Conservation (phyloP, 2,113 vertebrate species). For the Chrysochloris asiatica region DNA sequence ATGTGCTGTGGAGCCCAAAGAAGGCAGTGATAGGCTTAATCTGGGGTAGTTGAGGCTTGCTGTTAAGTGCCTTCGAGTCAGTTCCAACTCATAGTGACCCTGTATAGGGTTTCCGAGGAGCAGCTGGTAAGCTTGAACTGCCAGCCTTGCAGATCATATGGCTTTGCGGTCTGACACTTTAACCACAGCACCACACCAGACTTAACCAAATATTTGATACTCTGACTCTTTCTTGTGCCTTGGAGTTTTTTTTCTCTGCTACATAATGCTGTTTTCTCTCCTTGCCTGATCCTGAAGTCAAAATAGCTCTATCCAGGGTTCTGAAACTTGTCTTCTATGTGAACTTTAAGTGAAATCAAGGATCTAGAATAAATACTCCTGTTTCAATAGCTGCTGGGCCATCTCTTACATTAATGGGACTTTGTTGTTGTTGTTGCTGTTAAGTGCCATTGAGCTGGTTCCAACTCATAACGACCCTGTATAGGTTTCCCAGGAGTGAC, state of each 20-base stretch:
- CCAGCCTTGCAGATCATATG: too few species aligned
- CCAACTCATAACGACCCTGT: too few species aligned
- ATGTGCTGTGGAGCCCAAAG: neutral
- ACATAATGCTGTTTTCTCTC: neutral
- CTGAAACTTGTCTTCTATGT: neutral
- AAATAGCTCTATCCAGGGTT: neutral
- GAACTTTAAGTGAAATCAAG: neutral
- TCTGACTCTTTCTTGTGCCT: neutral
- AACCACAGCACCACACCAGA: too few species aligned
- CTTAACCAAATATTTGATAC: neutral
- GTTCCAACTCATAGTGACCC: too few species aligned
- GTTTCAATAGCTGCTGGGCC: neutral
- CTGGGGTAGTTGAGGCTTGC: neutral
- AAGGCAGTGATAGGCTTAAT: neutral
- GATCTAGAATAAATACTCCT: neutral
- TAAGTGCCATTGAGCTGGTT: too few species aligned
- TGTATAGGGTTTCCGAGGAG: too few species aligned
- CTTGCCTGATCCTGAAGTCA: neutral
- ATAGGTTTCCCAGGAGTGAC: too few species aligned
- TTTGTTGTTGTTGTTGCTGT: too few species aligned
- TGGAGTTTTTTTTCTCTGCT: neutral
- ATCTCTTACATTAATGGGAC: neutral
- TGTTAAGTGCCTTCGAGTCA: too few species aligned
- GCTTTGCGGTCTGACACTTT: too few species aligned
- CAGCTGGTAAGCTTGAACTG: too few species aligned